phyloP scores from a whole-genome alignment of 2,888 invertebrate species.

The Spialia ferax region DNA sequence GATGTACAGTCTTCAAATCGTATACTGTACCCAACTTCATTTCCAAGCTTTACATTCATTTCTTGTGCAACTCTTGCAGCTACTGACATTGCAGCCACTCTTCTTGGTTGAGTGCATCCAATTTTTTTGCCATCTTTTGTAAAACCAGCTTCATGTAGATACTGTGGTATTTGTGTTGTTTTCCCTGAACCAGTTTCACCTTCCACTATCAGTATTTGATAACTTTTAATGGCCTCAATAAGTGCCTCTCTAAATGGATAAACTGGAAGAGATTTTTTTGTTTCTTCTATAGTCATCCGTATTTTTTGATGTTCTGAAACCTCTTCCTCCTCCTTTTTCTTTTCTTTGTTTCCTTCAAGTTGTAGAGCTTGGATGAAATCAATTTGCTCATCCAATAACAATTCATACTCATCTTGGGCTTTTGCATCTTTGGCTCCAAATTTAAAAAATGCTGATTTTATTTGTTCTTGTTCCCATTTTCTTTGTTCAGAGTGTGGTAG shows the following conservation, averaged over 20 bases:
- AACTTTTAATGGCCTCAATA: slow-evolving; percentile 95
- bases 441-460: slow-evolving; percentile 96
- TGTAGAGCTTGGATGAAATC: slow-evolving; percentile 97
- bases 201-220: slow-evolving; percentile 97
- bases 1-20: slow-evolving; percentile 99
- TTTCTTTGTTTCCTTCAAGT: slow-evolving; percentile 90
- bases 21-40: slow-evolving; percentile 96
- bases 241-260: slow-evolving; percentile 96
- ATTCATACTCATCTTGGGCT: slow-evolving; percentile 94
- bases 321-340: slow-evolving; percentile 85
- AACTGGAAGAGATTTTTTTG: slow-evolving; percentile 96
- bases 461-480: slow-evolving; percentile 99
- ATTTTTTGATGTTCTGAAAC: slow-evolving; percentile 89
- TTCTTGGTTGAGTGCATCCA: slow-evolving; percentile 98
- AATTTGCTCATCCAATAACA: slow-evolving; percentile 98
- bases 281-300: slow-evolving; percentile 95
- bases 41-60: slow-evolving; percentile 98
- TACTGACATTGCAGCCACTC: slow-evolving; percentile 99
- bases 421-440: slow-evolving; percentile 97
- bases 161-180: slow-evolving; percentile 99
- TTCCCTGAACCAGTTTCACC: slow-evolving; percentile 99
- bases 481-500: slow-evolving; percentile 94
- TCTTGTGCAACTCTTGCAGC: slow-evolving; percentile 99
- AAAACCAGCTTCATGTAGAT: slow-evolving; percentile 97
- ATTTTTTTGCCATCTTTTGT: slow-evolving; percentile 94